Evolutionary conservation across 2,888 invertebrate genomes (phyloP).

Genomic region (Enchytraeus crypticus): DNA sequence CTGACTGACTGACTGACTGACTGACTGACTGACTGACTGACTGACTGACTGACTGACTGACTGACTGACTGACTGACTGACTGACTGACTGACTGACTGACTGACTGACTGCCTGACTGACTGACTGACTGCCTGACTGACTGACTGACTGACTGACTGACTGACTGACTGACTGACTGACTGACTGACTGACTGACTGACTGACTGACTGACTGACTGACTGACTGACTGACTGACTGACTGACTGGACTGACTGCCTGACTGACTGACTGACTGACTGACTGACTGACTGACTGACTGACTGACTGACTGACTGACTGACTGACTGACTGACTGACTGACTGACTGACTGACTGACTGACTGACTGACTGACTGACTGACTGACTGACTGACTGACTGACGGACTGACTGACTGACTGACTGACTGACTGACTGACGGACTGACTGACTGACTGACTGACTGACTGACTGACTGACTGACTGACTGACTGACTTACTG

Average conservation of each 20-base stretch:
- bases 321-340: slow-evolving; percentile 7
- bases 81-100: slow-evolving; percentile 2
- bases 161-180: slow-evolving; percentile 5
- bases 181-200: slow-evolving; percentile 4
- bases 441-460: too few relatives aligned
- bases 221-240: slow-evolving; percentile 4
- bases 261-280: slow-evolving; percentile 17
- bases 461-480: too few relatives aligned
- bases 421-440: slow-evolving; percentile 7
- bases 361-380: too few relatives aligned
- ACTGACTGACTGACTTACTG: too few relatives aligned
- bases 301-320: slow-evolving; percentile 4
- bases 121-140: slow-evolving; percentile 8
- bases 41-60: slow-evolving; percentile 13
- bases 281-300: slow-evolving; percentile 10
- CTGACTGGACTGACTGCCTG: slow-evolving; percentile 15
- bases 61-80: background rate
- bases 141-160: background rate
- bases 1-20: slow-evolving; percentile 16
- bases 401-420: slow-evolving; percentile 16
- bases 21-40: slow-evolving; percentile 18
- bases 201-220: slow-evolving; percentile 8
- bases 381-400: slow-evolving; percentile 17
- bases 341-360: slow-evolving; percentile 5
- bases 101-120: background rate